Evolutionary conservation across 2,797 vertebrate species (phyloP), one percentile per base, ranked within the genome.

Genomic region (Lagodon rhomboides): DNA sequence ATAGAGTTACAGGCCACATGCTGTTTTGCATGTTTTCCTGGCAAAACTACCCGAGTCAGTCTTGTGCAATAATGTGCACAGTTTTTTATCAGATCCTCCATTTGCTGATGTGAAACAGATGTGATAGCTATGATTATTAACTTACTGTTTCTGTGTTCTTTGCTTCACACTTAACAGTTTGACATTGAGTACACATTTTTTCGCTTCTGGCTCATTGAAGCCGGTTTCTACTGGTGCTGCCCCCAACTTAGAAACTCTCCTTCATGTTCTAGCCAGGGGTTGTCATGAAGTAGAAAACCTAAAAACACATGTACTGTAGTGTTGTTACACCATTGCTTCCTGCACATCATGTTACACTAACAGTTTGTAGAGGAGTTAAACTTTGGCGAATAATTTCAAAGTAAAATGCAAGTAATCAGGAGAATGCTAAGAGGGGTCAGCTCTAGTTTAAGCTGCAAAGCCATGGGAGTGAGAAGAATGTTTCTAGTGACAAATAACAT

Each of bases 11-110:
- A 15, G 80, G 69, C 75, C 77, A 65, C 80, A 51, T 89, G 85
- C 79, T 80, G 44, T 69, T 75, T 68, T 81, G 82, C 79, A 77
- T 81, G 68, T 76, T 62, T 77, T 67, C 30, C 34, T 12, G 76
- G 59, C 79, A 44, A 54, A 72, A 44, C 65, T 58, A 64, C 11
- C 65, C 7, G 67, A 74, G 38, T 58, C 44, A 59, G 4, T 46
- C 46, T 54, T 5, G 58, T 68, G 61, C 70, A 58, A 12, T 56
- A 68, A 60, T 68, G 50, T 72, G 53, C n/a, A 74, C 43, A 75
- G 34, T 17, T 80, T 78, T 78, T 58, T 72, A 68, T 67, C 61
- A 65, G 3, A 54, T n/a, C 55, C 22, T 62, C 51, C 17, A 20
- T 65, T 41, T 59, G n/a, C 49, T 65, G 59, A 64, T 25, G 11